These are phyloP conservation scores for Hyperoplus immaculatus DNA, from an alignment of 2,797 vertebrate species.

Conservation along the genomic window DNA sequence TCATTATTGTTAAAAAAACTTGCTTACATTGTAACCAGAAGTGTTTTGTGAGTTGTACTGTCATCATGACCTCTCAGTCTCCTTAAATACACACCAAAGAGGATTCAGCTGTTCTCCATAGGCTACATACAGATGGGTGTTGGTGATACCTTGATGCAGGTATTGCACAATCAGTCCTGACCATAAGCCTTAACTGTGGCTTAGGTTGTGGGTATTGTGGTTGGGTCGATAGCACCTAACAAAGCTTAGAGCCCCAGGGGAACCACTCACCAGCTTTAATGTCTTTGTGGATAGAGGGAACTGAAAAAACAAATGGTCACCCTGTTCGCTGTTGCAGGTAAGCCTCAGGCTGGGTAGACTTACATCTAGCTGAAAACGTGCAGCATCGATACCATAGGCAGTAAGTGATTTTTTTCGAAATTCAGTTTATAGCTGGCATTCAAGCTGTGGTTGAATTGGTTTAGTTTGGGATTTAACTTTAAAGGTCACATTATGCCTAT, in stretches of 20 bases:
- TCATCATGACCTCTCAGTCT: conserved; percentile 26
- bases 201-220: conserved; percentile 1
- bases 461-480: neutral
- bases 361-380: conserved; percentile 12
- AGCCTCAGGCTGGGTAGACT: conserved; percentile 31
- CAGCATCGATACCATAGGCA: conserved; percentile 4
- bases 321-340: conserved; percentile 42
- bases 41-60: neutral
- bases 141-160: conserved; percentile 29
- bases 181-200: conserved; percentile 33
- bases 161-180: conserved; percentile 32
- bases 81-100: conserved; percentile 34
- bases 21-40: no score
- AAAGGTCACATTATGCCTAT: neutral
- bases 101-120: neutral
- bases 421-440: neutral
- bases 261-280: conserved; percentile 36
- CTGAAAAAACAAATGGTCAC: conserved; percentile 53
- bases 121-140: conserved; percentile 1
- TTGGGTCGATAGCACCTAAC: conserved; percentile 36
- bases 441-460: neutral
- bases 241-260: conserved; percentile 22
- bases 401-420: neutral
- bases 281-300: conserved; percentile 36
- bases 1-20: no score